Evolutionary conservation across 2,888 invertebrate species (phyloP).

Genomic region (Boloria selene): DNA sequence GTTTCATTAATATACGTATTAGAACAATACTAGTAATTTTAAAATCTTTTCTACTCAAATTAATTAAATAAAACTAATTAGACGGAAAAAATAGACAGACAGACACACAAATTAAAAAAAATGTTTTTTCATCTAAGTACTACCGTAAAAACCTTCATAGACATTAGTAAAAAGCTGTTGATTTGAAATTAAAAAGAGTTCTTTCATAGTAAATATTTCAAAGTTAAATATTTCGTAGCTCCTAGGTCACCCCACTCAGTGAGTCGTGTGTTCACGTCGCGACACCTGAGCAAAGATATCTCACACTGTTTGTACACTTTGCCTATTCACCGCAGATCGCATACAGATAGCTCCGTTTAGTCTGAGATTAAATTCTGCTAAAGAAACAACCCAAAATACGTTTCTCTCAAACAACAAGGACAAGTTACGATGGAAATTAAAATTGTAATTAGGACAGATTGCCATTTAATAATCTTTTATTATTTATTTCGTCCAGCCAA

Average conservation of each 20-base stretch:
- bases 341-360: conserved; percentile 62
- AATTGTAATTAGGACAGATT: conserved; percentile 39
- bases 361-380: conserved; percentile 52
- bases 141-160: too few relatives aligned
- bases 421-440: conserved; percentile 39
- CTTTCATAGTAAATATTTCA: not conserved
- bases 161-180: too few relatives aligned
- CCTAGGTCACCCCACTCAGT: conserved; percentile 21
- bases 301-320: conserved; percentile 56
- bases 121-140: too few relatives aligned
- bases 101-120: too few relatives aligned
- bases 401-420: conserved; percentile 32
- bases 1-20: too few relatives aligned
- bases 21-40: too few relatives aligned
- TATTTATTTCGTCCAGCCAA: conserved; percentile 37
- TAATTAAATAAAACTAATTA: too few relatives aligned
- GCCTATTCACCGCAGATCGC: conserved; percentile 65
- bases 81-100: too few relatives aligned
- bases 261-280: conserved; percentile 47
- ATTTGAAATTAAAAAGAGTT: too few relatives aligned
- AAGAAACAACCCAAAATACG: conserved; percentile 32
- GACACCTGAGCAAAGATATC: conserved; percentile 64
- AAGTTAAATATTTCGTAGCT: conserved; percentile 33
- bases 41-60: too few relatives aligned
- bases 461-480: conserved; percentile 30